Conservation (phyloP, 2,888 invertebrate genomes). For the Nephrotoma guestfalica region DNA sequence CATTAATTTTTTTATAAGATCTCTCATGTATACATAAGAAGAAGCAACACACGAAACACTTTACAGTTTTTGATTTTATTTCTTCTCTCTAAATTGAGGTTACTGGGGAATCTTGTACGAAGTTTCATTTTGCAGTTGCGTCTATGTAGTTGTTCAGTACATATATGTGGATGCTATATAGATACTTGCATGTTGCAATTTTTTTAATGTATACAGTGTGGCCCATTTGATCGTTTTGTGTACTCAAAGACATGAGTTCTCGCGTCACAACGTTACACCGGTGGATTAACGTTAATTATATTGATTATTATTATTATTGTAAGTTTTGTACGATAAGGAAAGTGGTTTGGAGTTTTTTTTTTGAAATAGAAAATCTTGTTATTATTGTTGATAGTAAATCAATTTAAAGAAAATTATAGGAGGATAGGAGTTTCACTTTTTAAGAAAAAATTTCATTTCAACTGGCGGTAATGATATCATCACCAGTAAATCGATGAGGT, state of each 20-base stretch:
- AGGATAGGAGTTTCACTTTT: not conserved
- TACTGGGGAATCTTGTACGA: not conserved
- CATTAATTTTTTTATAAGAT: not conserved
- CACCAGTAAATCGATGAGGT: not conserved
- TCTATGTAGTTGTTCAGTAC: not conserved
- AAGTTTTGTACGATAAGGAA: not conserved
- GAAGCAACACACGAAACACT: not conserved
- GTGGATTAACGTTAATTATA: not conserved
- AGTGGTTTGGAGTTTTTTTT: not conserved
- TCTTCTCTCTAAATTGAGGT: not conserved
- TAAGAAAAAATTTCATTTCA: not conserved
- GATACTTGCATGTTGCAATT: not conserved
- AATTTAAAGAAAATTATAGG: not conserved
- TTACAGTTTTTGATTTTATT: not conserved
- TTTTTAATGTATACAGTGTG: not conserved
- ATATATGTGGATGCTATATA: too few species aligned
- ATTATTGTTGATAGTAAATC: not conserved
- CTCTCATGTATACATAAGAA: not conserved
- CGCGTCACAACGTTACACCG: not conserved
- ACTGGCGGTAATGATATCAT: not conserved
- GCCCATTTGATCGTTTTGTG: not conserved
- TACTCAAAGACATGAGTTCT: not conserved
- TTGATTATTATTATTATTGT: not conserved
- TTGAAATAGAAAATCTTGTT: not conserved
- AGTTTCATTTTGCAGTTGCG: not conserved